These are phyloP conservation scores for Virgularia gustaviana DNA, from an alignment of 92 coral and sea anemone species.

Conservation along the genomic window DNA sequence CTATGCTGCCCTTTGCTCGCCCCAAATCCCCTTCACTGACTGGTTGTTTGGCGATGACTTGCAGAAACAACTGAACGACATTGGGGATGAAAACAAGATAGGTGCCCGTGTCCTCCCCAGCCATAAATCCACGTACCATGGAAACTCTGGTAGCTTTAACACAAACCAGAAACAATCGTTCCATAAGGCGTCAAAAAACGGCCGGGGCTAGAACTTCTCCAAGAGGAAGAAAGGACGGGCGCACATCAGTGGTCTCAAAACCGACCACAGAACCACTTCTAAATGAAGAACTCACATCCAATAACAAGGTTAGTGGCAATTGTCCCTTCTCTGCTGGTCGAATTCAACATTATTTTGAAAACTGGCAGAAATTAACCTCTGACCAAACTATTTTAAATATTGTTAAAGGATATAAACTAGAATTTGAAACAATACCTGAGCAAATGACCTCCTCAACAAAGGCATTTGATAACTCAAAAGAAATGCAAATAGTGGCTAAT, in stretches of 20 bases:
- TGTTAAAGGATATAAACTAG: constrained; percentile 2
- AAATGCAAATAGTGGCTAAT: constrained; percentile 3
- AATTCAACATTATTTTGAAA: background rate
- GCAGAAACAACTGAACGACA: constrained; percentile 59
- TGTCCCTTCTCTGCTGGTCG: background rate
- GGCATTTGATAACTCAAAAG: background rate
- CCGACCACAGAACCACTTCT: no score
- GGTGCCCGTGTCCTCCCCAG: constrained; percentile 28
- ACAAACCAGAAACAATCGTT: no score
- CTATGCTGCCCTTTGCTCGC: background rate
- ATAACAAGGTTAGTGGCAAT: constrained; percentile 1
- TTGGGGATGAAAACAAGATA: constrained; percentile 59
- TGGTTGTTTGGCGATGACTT: constrained; percentile 59
- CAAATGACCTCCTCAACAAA: constrained; percentile 1
- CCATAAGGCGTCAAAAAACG: background rate
- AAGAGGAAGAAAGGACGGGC: no score
- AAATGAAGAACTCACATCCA: no score
- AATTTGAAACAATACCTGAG: constrained; percentile 2
- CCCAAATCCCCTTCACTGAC: constrained; percentile 29
- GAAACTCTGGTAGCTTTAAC: no score
- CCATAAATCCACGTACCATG: no score
- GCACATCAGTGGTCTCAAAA: no score
- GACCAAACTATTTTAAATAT: background rate
- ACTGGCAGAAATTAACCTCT: background rate
- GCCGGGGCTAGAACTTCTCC: background rate